phyloP scores from a whole-genome alignment of 2,113 vertebrate genomes.

The Rousettus leschenaultii region DNA sequence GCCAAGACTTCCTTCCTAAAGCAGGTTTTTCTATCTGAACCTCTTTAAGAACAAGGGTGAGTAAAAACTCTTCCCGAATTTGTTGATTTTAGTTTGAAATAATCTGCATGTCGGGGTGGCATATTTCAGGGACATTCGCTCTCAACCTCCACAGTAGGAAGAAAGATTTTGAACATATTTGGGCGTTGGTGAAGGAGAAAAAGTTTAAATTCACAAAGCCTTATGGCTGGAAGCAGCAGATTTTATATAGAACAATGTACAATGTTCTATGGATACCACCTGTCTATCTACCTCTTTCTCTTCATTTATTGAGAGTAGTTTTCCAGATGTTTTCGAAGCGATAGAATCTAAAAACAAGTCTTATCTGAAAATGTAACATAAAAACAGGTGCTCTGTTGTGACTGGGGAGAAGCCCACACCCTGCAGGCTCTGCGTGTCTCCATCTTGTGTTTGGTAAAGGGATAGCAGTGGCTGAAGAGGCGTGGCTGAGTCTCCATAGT shows the following conservation, averaged over 20 bases:
- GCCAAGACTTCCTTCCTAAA: too few relatives aligned
- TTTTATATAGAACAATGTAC: background rate
- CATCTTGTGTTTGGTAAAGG: background rate
- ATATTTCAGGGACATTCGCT: too few relatives aligned
- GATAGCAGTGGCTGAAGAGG: background rate
- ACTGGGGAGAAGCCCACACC: background rate
- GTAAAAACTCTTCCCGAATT: too few relatives aligned
- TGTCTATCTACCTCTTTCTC: background rate
- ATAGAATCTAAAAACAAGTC: background rate
- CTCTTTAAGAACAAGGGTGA: too few relatives aligned
- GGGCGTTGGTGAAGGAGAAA: background rate
- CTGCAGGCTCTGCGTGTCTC: rapidly evolving
- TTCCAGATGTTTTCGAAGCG: background rate
- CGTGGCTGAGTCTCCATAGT: background rate
- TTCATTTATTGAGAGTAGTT: background rate
- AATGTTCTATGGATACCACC: background rate
- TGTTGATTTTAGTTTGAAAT: too few relatives aligned
- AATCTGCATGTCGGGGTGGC: too few relatives aligned
- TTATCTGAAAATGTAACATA: background rate
- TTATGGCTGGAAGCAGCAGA: background rate
- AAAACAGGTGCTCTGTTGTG: background rate
- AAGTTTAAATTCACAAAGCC: background rate
- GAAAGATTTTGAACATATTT: background rate
- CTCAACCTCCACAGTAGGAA: background rate
- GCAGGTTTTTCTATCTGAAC: too few relatives aligned